These are phyloP conservation scores for Mirounga angustirostris DNA, from an alignment of 2,113 vertebrate genomes.

Conservation along the genomic window DNA sequence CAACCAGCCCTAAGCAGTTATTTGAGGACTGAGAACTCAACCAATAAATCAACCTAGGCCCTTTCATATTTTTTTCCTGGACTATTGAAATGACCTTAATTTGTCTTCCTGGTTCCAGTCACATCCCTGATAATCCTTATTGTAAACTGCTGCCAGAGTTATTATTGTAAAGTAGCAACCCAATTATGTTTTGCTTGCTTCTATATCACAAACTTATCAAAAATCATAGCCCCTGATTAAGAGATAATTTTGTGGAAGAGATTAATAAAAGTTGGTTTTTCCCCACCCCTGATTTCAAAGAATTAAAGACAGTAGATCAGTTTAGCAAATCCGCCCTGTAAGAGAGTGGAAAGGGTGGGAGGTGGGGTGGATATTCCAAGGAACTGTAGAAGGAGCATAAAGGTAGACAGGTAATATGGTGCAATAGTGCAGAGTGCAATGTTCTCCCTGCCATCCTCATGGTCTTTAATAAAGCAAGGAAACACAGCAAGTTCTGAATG, in stretches of 20 bases:
- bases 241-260: not conserved
- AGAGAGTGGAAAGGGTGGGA: not conserved
- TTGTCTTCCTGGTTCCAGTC: not conserved
- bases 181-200: not conserved
- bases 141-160: not conserved
- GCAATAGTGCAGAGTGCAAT: rapidly evolving
- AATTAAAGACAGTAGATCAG: not conserved
- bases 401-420: rapidly evolving
- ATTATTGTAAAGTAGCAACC: not conserved
- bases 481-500: not conserved
- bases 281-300: not conserved
- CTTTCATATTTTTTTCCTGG: not conserved
- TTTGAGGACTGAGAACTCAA: not conserved
- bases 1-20: not conserved
- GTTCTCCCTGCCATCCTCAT: rapidly evolving
- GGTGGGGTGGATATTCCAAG: not conserved
- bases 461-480: not conserved
- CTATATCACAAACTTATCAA: not conserved
- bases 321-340: not conserved
- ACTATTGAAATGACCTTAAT: not conserved
- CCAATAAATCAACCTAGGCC: not conserved
- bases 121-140: not conserved
- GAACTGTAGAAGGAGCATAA: rapidly evolving
- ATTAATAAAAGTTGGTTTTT: not conserved
- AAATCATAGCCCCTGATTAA: not conserved